Evolutionary conservation across 2,888 invertebrate genomes (phyloP).

Genomic region (Patella ulyssiponensis): DNA sequence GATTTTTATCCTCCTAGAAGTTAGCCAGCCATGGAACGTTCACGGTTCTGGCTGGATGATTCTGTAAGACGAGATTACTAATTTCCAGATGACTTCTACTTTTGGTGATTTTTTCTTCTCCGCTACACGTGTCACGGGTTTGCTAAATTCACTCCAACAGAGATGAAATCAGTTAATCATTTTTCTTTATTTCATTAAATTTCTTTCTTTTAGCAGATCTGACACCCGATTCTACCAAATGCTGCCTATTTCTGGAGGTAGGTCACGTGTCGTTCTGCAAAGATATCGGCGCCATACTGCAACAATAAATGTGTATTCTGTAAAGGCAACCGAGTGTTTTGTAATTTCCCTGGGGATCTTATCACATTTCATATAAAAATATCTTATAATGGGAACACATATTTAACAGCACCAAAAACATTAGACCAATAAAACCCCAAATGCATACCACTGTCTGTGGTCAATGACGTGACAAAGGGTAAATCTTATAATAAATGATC

Average conservation of each 20-base stretch:
- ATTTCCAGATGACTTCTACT: constrained; percentile 11
- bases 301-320: neutral
- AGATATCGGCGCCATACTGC: neutral
- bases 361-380: neutral
- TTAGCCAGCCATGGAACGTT: neutral
- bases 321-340: neutral
- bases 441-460: too few species aligned
- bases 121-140: neutral
- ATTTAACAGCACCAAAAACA: too few species aligned
- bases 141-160: constrained; percentile 5
- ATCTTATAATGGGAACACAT: neutral
- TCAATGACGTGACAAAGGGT: too few species aligned
- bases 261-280: neutral
- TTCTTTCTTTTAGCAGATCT: neutral
- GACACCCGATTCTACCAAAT: constrained; percentile 11
- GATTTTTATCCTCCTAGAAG: neutral
- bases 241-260: neutral
- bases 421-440: too few species aligned
- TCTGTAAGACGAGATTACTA: neutral
- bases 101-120: neutral
- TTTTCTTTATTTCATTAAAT: constrained; percentile 11
- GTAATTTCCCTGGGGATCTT: neutral
- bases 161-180: constrained; percentile 11
- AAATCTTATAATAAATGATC: too few species aligned
- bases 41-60: neutral